Base-by-base conservation (phyloP, 2,888 invertebrate genomes). In the Cheilosia scutellata region DNA sequence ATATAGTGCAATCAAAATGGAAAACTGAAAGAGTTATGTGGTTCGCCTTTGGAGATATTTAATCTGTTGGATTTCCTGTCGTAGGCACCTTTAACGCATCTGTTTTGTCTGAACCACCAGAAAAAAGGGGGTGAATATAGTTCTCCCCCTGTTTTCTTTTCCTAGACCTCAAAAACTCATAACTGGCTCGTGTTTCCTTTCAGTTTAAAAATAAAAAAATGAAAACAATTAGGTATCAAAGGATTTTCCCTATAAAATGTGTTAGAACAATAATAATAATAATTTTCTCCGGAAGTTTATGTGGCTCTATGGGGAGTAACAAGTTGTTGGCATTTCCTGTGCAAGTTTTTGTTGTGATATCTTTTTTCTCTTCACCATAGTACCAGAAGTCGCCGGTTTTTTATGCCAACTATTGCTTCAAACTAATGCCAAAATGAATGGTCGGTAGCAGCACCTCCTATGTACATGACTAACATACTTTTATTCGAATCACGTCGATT, bases 401-500 rank as follows among this genome's bases (percentile, higher is more conserved):
- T 37, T 75, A 33, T 74, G 62, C 72, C 25, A 76, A 68, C 63
- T 25, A 51, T 55, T 25, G 47, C 29, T 33, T 44, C 53, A 31
- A 72, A 53, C 53, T 76, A 31, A 63, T 65, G 51, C 55, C 72
- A 60, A 82, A 77, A 82, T 66, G 53, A 66, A 5, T 44, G 9
- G 13, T 11, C 13, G 51, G 25, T 33, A n/a, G 27, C 27, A 29
- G 37, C 37, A 37, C 37, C 37, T 37, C 37, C 37, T 9, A 11
- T n/a, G 65, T 40, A 25, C 42, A 37, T 13, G 53, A 33, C n/a
- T 78, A 75, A 74, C 63, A 74, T 49, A 74, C 68, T 74, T 72
- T 68, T 20, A 80, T 80, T 71, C 84, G 47, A 66, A 71, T 80
- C 84, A 86, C 80, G 80, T 86, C 71, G 65, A 62, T 71, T 86